Evolutionary conservation across 2,797 vertebrate genomes (phyloP).

Genomic region (Gallinago stenura): DNA sequence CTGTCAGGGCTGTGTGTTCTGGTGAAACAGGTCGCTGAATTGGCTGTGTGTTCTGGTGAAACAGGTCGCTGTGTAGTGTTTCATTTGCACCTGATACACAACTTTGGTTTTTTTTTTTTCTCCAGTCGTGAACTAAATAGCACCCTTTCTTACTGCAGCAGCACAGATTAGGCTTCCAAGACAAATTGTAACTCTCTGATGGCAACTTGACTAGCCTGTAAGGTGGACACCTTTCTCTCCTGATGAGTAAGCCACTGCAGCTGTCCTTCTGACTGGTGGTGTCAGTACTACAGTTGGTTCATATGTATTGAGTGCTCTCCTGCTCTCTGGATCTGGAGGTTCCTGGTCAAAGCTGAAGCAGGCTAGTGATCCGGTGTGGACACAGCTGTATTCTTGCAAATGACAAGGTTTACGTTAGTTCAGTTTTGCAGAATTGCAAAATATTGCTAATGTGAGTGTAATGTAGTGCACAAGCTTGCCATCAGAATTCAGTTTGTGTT

Average conservation of each 20-base stretch:
- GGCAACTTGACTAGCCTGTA: not conserved
- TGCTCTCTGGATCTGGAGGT: not conserved
- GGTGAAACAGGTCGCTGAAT: not conserved
- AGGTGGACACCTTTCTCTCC: not conserved
- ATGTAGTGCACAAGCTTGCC: not conserved
- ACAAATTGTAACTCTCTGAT: not conserved
- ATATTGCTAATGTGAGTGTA: not conserved
- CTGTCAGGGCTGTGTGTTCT: not conserved
- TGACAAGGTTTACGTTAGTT: not conserved
- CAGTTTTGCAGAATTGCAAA: not conserved
- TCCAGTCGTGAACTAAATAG: not conserved
- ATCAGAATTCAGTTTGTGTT: not conserved
- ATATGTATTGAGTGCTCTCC: accelerated
- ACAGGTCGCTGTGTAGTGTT: not conserved
- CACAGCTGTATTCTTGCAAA: not conserved
- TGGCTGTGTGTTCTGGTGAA: not conserved
- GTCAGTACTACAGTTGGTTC: not conserved
- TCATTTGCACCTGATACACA: not conserved
- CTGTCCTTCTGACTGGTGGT: not conserved
- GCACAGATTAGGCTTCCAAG: not conserved
- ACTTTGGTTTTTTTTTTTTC: not conserved
- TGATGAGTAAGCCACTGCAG: not conserved
- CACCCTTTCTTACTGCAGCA: not conserved
- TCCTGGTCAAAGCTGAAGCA: not conserved
- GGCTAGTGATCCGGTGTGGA: not conserved